Evolutionary conservation across 2,797 vertebrate species (phyloP).

Genomic region (Poeciliopsis infans): DNA sequence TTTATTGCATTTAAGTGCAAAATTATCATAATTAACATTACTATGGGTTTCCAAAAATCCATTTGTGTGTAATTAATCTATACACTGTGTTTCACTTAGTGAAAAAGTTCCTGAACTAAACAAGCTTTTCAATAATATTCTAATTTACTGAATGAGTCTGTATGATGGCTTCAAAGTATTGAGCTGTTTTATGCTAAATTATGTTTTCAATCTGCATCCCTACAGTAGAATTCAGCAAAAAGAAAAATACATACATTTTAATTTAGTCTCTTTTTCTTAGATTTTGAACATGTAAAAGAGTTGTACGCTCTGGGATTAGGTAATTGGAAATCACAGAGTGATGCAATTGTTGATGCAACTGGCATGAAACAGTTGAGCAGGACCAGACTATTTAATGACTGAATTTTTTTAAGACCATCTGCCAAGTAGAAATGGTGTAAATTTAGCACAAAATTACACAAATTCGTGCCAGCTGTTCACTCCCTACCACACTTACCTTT

Average conservation of each 20-base stretch:
- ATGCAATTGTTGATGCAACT: background rate
- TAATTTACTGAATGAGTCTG: no score
- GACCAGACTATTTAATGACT: background rate
- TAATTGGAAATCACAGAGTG: background rate
- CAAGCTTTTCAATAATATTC: no score
- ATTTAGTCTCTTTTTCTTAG: background rate
- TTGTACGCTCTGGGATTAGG: background rate
- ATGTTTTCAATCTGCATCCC: background rate
- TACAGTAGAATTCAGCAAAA: background rate
- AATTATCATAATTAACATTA: no score
- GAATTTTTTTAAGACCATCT: background rate
- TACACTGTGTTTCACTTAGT: no score
- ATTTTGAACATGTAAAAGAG: background rate
- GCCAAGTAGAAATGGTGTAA: background rate
- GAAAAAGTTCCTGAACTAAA: no score
- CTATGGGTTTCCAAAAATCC: no score
- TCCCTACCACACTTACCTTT: background rate
- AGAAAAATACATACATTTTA: background rate
- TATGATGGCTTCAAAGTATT: background rate
- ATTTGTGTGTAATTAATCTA: no score
- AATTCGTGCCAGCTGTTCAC: background rate
- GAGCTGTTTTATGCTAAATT: background rate
- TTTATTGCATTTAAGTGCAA: no score
- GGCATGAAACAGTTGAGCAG: background rate
- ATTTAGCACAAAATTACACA: background rate